phyloP scores from a whole-genome alignment of 2,797 vertebrate genomes.

The Psittacula derbiana region DNA sequence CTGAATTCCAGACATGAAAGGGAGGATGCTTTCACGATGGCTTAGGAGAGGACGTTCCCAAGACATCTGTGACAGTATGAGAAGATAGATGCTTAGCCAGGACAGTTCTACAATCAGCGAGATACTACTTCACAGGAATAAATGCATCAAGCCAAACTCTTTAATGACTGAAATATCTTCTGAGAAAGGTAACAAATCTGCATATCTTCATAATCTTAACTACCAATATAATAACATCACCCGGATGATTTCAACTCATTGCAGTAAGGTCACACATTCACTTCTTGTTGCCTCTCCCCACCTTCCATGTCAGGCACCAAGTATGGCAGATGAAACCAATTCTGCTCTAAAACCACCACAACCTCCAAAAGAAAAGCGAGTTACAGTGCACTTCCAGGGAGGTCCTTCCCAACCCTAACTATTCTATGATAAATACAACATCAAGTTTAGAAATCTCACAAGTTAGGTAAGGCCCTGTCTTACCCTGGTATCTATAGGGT shows the following conservation, averaged over 20 bases:
- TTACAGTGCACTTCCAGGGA: not conserved
- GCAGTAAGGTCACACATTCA: not conserved
- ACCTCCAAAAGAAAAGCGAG: not conserved
- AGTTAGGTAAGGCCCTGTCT: not conserved
- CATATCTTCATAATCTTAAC: not conserved
- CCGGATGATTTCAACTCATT: not conserved
- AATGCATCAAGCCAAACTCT: not conserved
- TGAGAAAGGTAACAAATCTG: not conserved
- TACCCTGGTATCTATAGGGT: rapidly evolving
- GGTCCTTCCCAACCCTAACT: too few relatives aligned
- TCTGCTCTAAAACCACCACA: not conserved
- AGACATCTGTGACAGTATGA: not conserved
- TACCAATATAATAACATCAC: not conserved
- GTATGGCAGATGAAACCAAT: not conserved
- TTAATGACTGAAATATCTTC: not conserved
- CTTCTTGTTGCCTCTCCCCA: not conserved
- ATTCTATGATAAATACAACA: not conserved
- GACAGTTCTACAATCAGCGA: not conserved
- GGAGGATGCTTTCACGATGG: not conserved
- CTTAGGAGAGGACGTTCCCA: not conserved
- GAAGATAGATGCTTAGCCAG: not conserved
- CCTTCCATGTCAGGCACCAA: not conserved
- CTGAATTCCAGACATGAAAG: not conserved
- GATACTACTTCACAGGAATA: not conserved
- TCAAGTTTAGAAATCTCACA: not conserved